These are phyloP conservation scores for Pseudopodoces humilis DNA, from an alignment of 2,113 vertebrate species.

Conservation along the genomic window DNA sequence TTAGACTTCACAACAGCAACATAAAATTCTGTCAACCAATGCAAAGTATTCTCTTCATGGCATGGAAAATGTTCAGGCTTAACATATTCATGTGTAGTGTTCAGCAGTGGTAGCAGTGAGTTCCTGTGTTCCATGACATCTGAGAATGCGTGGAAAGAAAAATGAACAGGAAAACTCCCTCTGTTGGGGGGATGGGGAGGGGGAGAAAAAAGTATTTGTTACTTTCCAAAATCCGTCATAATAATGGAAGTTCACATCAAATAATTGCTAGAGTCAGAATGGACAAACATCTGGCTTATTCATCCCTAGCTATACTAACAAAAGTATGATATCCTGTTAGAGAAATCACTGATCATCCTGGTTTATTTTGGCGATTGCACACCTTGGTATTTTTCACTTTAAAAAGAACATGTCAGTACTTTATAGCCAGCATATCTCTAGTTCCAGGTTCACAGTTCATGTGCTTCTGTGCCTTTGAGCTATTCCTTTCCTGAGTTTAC, in stretches of 20 bases:
- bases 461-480: conserved; percentile 65
- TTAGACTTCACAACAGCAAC: neutral
- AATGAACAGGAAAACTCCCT: conserved; percentile 22
- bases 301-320: conserved; percentile 43
- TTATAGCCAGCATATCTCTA: conserved; percentile 35
- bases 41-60: neutral
- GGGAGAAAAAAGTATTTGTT: neutral
- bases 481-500: conserved; percentile 59
- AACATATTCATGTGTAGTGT: neutral
- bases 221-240: conserved; percentile 23
- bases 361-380: conserved; percentile 37
- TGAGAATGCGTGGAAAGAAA: neutral
- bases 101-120: neutral
- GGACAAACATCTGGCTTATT: conserved; percentile 51
- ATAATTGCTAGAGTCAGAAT: conserved; percentile 29
- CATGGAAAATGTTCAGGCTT: neutral
- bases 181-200: neutral
- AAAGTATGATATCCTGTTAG: conserved; percentile 29
- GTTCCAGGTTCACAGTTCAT: conserved; percentile 48
- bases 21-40: neutral
- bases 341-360: conserved; percentile 34
- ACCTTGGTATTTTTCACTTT: conserved; percentile 38
- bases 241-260: conserved; percentile 7
- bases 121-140: neutral
- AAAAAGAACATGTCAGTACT: conserved; percentile 22